These are phyloP conservation scores for Ceyx margarethae DNA, from an alignment of 2,113 vertebrate genomes.

Conservation along the genomic window DNA sequence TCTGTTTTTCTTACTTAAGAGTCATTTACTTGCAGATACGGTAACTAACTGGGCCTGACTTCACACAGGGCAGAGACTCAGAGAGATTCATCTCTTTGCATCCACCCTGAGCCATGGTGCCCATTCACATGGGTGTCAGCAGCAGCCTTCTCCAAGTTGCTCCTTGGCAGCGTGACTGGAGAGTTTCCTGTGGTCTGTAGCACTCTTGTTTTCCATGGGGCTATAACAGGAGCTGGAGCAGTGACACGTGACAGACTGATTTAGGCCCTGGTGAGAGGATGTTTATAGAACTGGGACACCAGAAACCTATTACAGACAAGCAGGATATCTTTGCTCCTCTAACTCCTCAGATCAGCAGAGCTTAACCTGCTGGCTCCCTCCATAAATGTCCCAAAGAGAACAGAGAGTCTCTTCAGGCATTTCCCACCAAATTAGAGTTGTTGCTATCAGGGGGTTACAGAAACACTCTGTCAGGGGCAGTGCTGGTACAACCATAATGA, in stretches of 20 bases:
- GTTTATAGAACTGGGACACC: constrained; percentile 38
- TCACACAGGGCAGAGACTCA: not conserved
- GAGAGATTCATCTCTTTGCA: not conserved
- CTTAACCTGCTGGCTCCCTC: constrained; percentile 48
- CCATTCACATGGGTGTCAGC: not conserved
- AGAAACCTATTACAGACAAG: not conserved
- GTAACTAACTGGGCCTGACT: not conserved
- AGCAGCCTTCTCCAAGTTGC: not conserved
- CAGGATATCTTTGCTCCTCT: constrained; percentile 36
- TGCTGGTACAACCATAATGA: not conserved
- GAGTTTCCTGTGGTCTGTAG: not conserved
- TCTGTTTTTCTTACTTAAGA: not conserved
- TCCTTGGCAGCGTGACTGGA: not conserved
- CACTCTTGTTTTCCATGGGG: not conserved
- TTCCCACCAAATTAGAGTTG: not conserved
- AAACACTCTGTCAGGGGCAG: not conserved
- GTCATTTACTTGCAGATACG: not conserved
- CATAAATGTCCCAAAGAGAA: not conserved
- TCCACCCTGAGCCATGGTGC: not conserved
- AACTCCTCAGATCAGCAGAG: constrained; percentile 39
- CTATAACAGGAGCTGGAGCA: not conserved
- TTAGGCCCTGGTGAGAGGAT: constrained; percentile 30
- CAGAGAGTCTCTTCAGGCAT: rapidly evolving
- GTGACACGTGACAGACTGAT: constrained; percentile 31
- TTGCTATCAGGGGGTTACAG: not conserved